Evolutionary conservation across 2,797 vertebrate genomes (phyloP).

Genomic region (Cygnus olor): DNA sequence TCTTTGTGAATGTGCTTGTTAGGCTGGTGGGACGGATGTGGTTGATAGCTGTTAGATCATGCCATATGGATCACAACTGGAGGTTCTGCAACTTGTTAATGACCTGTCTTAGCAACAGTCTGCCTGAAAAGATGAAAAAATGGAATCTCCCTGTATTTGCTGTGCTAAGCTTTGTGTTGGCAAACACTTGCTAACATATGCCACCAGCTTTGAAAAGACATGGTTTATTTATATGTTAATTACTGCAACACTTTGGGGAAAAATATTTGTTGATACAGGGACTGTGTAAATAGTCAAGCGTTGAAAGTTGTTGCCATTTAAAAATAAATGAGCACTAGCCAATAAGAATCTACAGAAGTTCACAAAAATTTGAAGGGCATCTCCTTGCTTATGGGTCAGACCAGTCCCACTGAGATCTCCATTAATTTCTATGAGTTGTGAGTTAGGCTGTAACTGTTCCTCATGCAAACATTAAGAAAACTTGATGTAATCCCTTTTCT

Average conservation of each 20-base stretch:
- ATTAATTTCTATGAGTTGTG: neutral
- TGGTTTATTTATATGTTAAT: slow-evolving; percentile 69
- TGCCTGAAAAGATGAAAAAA: slow-evolving; percentile 28
- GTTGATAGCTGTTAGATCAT: neutral
- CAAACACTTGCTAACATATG: slow-evolving; percentile 63
- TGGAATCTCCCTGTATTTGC: neutral
- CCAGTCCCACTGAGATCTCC: neutral
- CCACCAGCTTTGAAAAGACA: slow-evolving; percentile 57
- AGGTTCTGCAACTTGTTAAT: slow-evolving; percentile 29
- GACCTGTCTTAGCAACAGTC: slow-evolving; percentile 9
- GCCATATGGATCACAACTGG: slow-evolving; percentile 7
- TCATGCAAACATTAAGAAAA: neutral
- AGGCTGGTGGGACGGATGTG: neutral
- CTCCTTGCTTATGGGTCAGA: neutral
- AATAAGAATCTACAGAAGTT: neutral
- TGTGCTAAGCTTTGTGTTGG: slow-evolving; percentile 2
- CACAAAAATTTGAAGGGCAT: neutral
- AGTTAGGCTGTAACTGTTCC: neutral
- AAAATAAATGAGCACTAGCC: neutral
- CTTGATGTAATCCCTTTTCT: neutral
- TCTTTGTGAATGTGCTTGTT: neutral
- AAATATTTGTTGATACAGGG: slow-evolving; percentile 65
- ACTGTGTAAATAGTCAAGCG: slow-evolving; percentile 51
- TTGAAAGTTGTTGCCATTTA: slow-evolving; percentile 11
- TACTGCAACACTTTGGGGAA: slow-evolving; percentile 45